A percentile compares a stretch with the other conserved stretches of the same genome.
phyloP scores from a whole-genome alignment of 2,113 vertebrate species.

The Sinocyclocheilus anshuiensis region DNA sequence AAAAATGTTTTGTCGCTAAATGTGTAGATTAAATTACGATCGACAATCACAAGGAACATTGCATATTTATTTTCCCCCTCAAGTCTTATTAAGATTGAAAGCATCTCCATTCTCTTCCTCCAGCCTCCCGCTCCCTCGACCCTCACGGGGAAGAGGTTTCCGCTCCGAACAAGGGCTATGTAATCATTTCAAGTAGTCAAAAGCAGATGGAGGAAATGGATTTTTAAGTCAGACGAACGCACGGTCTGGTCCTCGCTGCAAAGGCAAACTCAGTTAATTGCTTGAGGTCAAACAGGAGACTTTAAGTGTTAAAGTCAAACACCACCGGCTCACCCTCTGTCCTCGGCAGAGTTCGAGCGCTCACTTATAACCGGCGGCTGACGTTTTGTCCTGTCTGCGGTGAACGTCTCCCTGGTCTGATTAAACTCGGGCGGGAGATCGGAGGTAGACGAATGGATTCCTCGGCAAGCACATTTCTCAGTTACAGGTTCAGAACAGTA shows the following conservation, averaged over 20 bases:
- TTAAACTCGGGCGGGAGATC: conserved; percentile 44
- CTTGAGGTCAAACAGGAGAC: conserved; percentile 36
- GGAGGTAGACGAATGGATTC: conserved; percentile 45
- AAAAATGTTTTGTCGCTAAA: background rate
- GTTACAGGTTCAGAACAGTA: background rate
- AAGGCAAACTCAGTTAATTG: conserved; percentile 20
- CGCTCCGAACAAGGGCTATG: conserved; percentile 63
- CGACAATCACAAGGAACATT: conserved; percentile 28
- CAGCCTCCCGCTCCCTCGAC: conserved; percentile 50
- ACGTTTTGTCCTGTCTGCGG: conserved; percentile 28
- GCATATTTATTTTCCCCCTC: background rate
- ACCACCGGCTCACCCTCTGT: conserved; percentile 44
- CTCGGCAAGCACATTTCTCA: conserved; percentile 1
- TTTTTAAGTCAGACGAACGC: background rate
- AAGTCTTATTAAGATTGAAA: background rate
- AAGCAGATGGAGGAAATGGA: conserved; percentile 22
- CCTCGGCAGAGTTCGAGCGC: conserved; percentile 39
- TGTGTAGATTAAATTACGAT: conserved; percentile 14
- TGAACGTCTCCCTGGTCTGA: conserved; percentile 46
- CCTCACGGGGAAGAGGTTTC: conserved; percentile 52
- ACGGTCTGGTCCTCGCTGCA: background rate
- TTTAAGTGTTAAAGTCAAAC: conserved; percentile 34
- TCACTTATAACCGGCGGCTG: conserved; percentile 39
- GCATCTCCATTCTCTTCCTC: conserved; percentile 41
- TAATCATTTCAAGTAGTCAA: conserved; percentile 57